Conservation (phyloP, 2,797 vertebrate genomes). For the Crenuchus spilurus region DNA sequence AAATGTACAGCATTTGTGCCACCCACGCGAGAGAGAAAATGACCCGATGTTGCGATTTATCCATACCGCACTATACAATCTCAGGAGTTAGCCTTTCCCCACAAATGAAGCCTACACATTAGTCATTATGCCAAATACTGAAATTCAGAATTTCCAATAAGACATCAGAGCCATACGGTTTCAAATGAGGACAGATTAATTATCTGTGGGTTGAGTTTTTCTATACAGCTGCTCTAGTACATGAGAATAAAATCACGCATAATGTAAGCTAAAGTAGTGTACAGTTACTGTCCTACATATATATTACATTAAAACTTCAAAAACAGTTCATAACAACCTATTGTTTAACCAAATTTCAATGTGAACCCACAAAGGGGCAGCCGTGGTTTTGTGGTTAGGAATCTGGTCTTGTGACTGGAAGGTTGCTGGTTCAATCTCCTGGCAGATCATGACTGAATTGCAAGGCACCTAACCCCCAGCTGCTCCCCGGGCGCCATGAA, state of each 20-base stretch:
- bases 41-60: neutral
- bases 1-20: neutral
- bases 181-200: conserved; percentile 32
- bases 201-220: conserved; percentile 11
- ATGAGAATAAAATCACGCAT: conserved; percentile 6
- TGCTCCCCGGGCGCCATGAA: too few species aligned
- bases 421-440: too few species aligned
- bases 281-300: conserved; percentile 20
- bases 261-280: conserved; percentile 21
- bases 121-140: conserved; percentile 20
- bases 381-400: too few species aligned
- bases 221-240: conserved; percentile 2
- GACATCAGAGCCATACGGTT: conserved; percentile 5
- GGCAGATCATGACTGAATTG: too few species aligned
- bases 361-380: too few species aligned
- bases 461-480: too few species aligned
- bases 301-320: neutral
- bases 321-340: too few species aligned
- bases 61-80: neutral
- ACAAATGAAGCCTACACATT: conserved; percentile 25
- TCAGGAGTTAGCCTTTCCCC: neutral
- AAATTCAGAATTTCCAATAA: conserved; percentile 8
- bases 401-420: too few species aligned
- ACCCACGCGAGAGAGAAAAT: neutral
- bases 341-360: too few species aligned